Base-by-base conservation (phyloP, 2,888 invertebrate genomes). In the Philaethria dido region DNA sequence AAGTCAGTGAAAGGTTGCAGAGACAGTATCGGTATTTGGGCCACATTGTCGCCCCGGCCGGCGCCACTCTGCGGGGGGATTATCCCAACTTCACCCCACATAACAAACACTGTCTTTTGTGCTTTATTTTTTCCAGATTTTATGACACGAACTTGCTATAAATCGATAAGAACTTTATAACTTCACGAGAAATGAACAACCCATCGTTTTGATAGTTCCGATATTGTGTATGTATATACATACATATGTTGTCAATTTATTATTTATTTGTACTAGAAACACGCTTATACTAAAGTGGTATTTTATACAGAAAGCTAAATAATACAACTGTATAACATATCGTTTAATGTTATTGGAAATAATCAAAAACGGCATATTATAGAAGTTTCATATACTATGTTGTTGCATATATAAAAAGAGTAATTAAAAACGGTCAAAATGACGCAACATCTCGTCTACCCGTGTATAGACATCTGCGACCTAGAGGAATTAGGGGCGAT, bases 11-110 rank as follows among this genome's bases (percentile, higher is more conserved):
- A 50, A 75, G 74, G 73, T 74, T 77, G 75, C 77, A 77, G 78
- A 42, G 22, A 47, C 14, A 47, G 44, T 75, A 80, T 74, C 77
- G 75, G 74, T 72, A 74, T 79, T 77, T 84, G 83, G 74, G 80
- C 80, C 79, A 82, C 79, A 83, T 80, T 77, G 83, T 77, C 80
- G 73, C 69, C 70, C 63, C 74, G 70, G 65, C 52, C 78, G 81
- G 75, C 79, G 74, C 71, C 75, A 69, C 71, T 70, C 67, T 73
- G 72, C 69, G 67, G 77, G 79, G 79, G 80, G 79, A 80, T 80
- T 77, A 80, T 78, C 78, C 78, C 75, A 66, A 73, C 76, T 73
- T 74, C 74, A 77, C 74, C 77, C 77, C 72, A 73, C 67, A 67
- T 72, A 70, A 73, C 72, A 72, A 66, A 71, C 16, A 69, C 64